Evolutionary conservation across 2,888 invertebrate species (phyloP), one percentile per base, ranked within the genome.

Genomic region (Oithona nana): DNA sequence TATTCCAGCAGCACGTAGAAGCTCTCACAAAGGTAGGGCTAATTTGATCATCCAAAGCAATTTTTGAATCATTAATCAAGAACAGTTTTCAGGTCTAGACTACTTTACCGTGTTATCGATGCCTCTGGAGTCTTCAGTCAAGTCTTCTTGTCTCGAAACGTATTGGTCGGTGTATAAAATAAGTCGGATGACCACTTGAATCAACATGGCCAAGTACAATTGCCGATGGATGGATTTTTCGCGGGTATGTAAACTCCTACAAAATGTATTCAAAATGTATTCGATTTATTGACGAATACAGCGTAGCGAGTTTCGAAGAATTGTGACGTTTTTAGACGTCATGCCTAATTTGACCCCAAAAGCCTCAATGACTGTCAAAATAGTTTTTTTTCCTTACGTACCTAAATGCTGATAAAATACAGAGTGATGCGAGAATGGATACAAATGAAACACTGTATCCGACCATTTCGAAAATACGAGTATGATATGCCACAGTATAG

Each of bases 191-290:
- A 83, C 71, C 13, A 86, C 84, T 74, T 86, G 85, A 64, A 84
- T 76, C 63, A 85, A 78, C 78, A 89, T 86, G 1, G 89, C 86
- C 50, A 81, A 76, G 73, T 87, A 92, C 63, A 88, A 77, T 72
- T 86, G 86, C 73, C 83, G 85, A 74, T 87, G 93, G 67, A 88
- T 89, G 68, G 83, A 79, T 0, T 88, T 90, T 57, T 89, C 79
- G 69, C 83, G 83, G 71, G 89, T 90, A 64, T 83, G 79, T 56
- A 92, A 73, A 56, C 82, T 81, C 69, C 86, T 87, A n/a, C n/a
- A n/a, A n/a, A n/a, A n/a, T n/a, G n/a, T n/a, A n/a, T n/a, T n/a
- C n/a, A n/a, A n/a, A n/a, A n/a, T n/a, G n/a, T n/a, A n/a, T n/a
- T n/a, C n/a, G n/a, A n/a, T n/a, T n/a, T n/a, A n/a, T n/a, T n/a